phyloP scores from a whole-genome alignment of 2,797 vertebrate genomes.

The Agapornis canus region DNA sequence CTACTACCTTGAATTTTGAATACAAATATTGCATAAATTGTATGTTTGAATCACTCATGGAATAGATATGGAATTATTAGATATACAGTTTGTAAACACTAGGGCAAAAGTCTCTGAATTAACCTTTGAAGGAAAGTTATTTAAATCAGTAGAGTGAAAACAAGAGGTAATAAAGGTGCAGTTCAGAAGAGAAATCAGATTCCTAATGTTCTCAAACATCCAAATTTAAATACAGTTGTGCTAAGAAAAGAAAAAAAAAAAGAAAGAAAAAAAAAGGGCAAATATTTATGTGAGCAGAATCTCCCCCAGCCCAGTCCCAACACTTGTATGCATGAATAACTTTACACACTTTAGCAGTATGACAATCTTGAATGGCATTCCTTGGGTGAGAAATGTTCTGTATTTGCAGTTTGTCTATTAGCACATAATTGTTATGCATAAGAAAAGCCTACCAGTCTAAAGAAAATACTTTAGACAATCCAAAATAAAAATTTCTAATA shows the following conservation, averaged over 20 bases:
- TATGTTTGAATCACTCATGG: conserved; percentile 1
- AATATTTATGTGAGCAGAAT: conserved; percentile 29
- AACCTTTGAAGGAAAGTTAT: conserved; percentile 32
- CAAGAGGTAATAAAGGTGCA: neutral
- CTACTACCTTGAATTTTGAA: neutral
- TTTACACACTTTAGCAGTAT: neutral
- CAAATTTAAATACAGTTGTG: conserved; percentile 1
- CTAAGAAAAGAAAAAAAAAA: neutral
- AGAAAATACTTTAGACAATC: neutral
- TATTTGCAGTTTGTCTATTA: neutral
- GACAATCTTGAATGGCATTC: neutral
- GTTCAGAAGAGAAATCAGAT: neutral
- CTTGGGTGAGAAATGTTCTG: neutral
- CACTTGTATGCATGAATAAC: neutral
- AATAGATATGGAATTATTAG: conserved; percentile 61
- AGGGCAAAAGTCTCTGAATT: conserved; percentile 37
- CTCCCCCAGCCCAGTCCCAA: neutral
- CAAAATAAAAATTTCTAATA: neutral
- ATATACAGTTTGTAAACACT: conserved; percentile 4
- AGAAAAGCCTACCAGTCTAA: neutral
- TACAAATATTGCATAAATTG: conserved; percentile 46
- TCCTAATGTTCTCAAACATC: neutral
- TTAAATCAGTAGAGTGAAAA: conserved; percentile 27
- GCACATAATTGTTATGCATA: neutral
- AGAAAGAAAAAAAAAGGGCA: neutral